Evolutionary conservation across 2,888 invertebrate genomes (phyloP), one percentile per base, ranked within the genome.

Genomic region (Terebella lapidaria): DNA sequence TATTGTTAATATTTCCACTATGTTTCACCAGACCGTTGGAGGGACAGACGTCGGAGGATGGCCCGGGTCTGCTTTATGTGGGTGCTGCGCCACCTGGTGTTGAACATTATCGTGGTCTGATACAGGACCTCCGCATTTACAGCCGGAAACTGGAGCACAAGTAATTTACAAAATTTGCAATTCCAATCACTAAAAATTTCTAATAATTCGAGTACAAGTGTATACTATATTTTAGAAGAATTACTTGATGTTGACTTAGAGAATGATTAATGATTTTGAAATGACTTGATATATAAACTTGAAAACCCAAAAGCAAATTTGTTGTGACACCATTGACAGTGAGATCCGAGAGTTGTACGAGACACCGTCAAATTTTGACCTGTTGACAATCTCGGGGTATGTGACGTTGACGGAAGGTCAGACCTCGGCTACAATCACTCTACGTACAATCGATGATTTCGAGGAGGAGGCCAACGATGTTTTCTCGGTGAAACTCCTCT

Each of bases 61-160:
- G 59, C 5, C 26, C 60, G 20, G 77, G 75, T 0, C 53, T 45
- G 20, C 56, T 76, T 25, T 62, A 70, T 3, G 71, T 77, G 5
- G 78, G 79, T 22, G 72, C 73, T 2, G 61, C 64, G n/a, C 62
- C 68, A 1, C 69, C 71, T 1, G 72, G 71, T 2, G 55, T 24
- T 18, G 65, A 70, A 18, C 62, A 58, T 28, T 79, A 68, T 56
- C 64, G 56, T 26, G 79, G 79, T 0, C 72, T 72, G 56, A 61
- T 79, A 68, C 78, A 78, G 61, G 78, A 79, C 67, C 72, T 77
- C 3, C 54, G 74, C 20, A 63, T 79, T 3, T 76, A 70, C 65
- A 67, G 60, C 25, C 62, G 73, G 25, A 71, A 67, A 51, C 71
- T 79, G 1, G 69, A 71, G 3, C 56, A 57, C 5, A 71, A 66